A percentile compares a stretch with the other conserved stretches of the same genome.
These are phyloP conservation scores for Lithophane semibrunnea DNA, from an alignment of 2,888 invertebrate genomes.

Conservation along the genomic window DNA sequence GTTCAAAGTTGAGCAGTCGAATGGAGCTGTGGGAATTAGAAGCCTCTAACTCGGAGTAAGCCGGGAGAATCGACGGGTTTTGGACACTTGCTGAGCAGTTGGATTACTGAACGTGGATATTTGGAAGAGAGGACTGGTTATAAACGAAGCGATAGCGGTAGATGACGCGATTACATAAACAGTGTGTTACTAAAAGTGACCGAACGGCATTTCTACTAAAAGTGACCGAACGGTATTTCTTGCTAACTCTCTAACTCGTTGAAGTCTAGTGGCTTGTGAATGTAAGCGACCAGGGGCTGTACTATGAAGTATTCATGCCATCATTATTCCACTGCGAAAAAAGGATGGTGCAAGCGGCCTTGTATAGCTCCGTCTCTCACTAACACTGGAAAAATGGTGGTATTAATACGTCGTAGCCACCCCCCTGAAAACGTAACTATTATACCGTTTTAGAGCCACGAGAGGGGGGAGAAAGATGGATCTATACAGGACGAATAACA, in stretches of 20 bases:
- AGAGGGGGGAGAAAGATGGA: not conserved
- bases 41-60: constrained; percentile 29
- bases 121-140: constrained; percentile 3
- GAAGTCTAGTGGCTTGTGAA: too few species aligned
- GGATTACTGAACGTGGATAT: constrained; percentile 41
- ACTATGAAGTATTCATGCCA: too few species aligned
- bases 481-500: not conserved
- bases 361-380: too few species aligned
- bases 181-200: not conserved
- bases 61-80: constrained; percentile 38
- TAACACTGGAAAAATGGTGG: too few species aligned
- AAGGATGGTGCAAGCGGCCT: too few species aligned
- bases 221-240: too few species aligned
- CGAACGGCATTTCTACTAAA: not conserved
- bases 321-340: too few species aligned
- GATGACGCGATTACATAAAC: constrained; percentile 2
- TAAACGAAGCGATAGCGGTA: not conserved
- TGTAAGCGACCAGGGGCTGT: too few species aligned
- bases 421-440: too few species aligned
- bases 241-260: too few species aligned
- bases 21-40: constrained; percentile 17
- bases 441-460: not conserved
- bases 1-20: constrained; percentile 28
- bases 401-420: too few species aligned
- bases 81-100: constrained; percentile 25